Evolutionary conservation across 2,113 vertebrate genomes (phyloP).

Genomic region (Channa maculata): DNA sequence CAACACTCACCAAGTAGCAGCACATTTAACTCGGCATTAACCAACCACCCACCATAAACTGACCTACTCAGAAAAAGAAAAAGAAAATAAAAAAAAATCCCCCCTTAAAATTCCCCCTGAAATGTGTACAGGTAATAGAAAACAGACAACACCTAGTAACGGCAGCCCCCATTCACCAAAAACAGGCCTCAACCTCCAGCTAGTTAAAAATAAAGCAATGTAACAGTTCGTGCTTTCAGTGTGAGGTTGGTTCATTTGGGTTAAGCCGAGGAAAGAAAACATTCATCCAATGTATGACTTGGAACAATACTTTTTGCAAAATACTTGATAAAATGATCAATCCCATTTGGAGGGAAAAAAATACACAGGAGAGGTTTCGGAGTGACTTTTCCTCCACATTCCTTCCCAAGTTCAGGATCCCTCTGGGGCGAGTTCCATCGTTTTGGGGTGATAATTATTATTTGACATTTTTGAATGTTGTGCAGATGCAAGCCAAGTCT

Average conservation of each 20-base stretch:
- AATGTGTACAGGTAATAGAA: constrained; percentile 67
- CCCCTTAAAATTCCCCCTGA: constrained; percentile 54
- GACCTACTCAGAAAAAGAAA: constrained; percentile 42
- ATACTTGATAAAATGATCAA: constrained; percentile 57
- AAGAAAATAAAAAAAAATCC: constrained; percentile 17
- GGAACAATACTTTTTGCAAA: constrained; percentile 64
- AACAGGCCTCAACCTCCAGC: constrained; percentile 55
- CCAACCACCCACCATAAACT: constrained; percentile 46
- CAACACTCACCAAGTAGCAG: constrained; percentile 63
- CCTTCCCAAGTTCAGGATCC: constrained; percentile 15
- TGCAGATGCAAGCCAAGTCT: constrained; percentile 6
- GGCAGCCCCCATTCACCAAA: constrained; percentile 56
- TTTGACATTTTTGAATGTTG: neutral
- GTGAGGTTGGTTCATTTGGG: constrained; percentile 60
- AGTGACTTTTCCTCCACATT: constrained; percentile 23
- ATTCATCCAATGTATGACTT: constrained; percentile 50
- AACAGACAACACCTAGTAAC: constrained; percentile 37
- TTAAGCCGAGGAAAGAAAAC: constrained; percentile 51
- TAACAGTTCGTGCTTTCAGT: constrained; percentile 48
- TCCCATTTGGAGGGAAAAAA: constrained; percentile 11
- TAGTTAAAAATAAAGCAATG: constrained; percentile 46
- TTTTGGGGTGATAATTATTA: constrained; percentile 30
- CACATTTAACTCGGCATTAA: constrained; percentile 57
- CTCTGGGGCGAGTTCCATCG: constrained; percentile 11
- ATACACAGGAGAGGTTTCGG: constrained; percentile 50